A percentile compares a stretch with the other conserved stretches of the same genome.
Conservation (phyloP, 2,888 invertebrate species). For the Dichetophora obliterata region DNA sequence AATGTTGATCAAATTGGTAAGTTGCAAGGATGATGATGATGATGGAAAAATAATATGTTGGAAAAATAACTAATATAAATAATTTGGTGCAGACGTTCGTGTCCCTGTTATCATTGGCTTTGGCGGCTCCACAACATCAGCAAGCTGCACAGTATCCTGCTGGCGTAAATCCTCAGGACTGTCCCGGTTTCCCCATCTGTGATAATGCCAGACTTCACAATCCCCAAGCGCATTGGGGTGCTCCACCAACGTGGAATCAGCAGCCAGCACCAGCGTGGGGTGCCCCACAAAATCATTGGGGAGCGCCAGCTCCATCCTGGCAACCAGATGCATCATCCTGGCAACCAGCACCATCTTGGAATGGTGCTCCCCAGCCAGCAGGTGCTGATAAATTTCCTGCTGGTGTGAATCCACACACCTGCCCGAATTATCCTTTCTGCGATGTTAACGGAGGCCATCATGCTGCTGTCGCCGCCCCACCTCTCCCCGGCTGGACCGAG, state of each 20-base stretch:
- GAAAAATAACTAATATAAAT: not conserved
- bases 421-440: slow-evolving; percentile 73
- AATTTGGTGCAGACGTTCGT: slow-evolving; percentile 58
- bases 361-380: slow-evolving; percentile 58
- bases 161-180: slow-evolving; percentile 71
- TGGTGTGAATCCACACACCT: slow-evolving; percentile 70
- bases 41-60: not conserved
- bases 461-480: slow-evolving; percentile 65
- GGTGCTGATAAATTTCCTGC: slow-evolving; percentile 70
- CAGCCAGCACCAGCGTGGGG: slow-evolving; percentile 60
- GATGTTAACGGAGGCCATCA: slow-evolving; percentile 66
- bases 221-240: slow-evolving; percentile 64
- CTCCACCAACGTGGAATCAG: slow-evolving; percentile 56
- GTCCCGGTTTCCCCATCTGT: slow-evolving; percentile 72
- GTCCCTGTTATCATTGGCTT: slow-evolving; percentile 62
- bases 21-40: slow-evolving; percentile 46
- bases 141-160: slow-evolving; percentile 70
- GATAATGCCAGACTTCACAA: slow-evolving; percentile 70
- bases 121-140: slow-evolving; percentile 68
- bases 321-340: slow-evolving; percentile 49
- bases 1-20: slow-evolving; percentile 70
- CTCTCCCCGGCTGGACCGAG: slow-evolving; percentile 70
- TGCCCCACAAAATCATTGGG: slow-evolving; percentile 52
- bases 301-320: slow-evolving; percentile 52
- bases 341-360: slow-evolving; percentile 47